Evolutionary conservation across 2,888 invertebrate species (phyloP), one percentile per base, ranked within the genome.

Genomic region (Papilio protenor): DNA sequence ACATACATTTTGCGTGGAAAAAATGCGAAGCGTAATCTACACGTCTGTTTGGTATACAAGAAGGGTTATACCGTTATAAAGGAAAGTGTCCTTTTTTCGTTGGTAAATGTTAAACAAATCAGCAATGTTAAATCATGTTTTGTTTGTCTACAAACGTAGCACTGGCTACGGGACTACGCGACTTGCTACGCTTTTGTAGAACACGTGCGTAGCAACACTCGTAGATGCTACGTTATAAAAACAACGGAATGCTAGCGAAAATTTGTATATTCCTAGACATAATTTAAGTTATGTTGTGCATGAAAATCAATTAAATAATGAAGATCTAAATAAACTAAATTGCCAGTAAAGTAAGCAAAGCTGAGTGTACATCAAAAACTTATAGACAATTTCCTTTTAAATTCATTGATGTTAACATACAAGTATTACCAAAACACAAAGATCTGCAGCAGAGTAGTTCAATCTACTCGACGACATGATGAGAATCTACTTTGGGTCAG

Each of bases 401-500:
- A 33, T 61, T 33, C 8, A 66, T 66, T 40, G 40, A 66, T 66
- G 40, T 40, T n/a, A 18, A 40, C 18, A 66, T 40, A 66, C 66
- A 40, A n/a, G 40, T 66, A 16, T 27, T 61, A n/a, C 40, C 61
- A 64, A 64, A 14, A 33, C 14, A 64, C 16, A 40, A n/a, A 49
- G 47, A 71, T 71, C 70, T 49, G 49, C 70, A 18, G 27, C 21
- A 49, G 27, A 49, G 23, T 40, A 5, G 18, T 79, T 80, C 45
- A 83, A 80, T 59, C 73, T 73, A 81, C 78, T 73, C 66, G 72
- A 79, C 81, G 80, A 75, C 79, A 47, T 64, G 79, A 78, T 80
- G 74, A 82, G 79, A 81, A 77, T 77, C 78, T 79, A 78, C 80
- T 77, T 79, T 83, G 85, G 85, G 88, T 89, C 85, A 86, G 83